Percentiles rank a stretch among this genome's conserved stretches.
These are phyloP conservation scores for Orthosia gothica DNA, from an alignment of 2,888 invertebrate genomes.

Conservation along the genomic window DNA sequence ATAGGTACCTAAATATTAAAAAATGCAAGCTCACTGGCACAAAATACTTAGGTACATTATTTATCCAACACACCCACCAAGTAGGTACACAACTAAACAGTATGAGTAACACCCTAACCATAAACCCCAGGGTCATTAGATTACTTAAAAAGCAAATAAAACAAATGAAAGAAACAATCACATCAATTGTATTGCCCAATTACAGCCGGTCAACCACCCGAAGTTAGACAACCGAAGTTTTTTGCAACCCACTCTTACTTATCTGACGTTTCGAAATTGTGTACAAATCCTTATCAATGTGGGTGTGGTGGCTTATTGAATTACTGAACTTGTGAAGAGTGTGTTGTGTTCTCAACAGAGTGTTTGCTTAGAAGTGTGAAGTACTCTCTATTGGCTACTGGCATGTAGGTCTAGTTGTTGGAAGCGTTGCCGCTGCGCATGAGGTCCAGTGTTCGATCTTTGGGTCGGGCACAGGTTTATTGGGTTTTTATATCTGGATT, in stretches of 20 bases:
- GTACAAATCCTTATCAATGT: conserved; percentile 52
- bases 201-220: conserved; percentile 58
- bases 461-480: too few relatives aligned
- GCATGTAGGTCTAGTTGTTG: too few relatives aligned
- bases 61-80: not conserved
- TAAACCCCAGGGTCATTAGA: conserved; percentile 51
- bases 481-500: too few relatives aligned
- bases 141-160: conserved; percentile 52
- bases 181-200: conserved; percentile 67
- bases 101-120: conserved; percentile 21
- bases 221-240: conserved; percentile 52
- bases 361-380: conserved; percentile 16
- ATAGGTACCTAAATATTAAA: too few relatives aligned
- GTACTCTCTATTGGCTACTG: too few relatives aligned
- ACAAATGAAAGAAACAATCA: conserved; percentile 60
- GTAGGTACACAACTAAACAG: not conserved
- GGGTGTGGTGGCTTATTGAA: conserved; percentile 49
- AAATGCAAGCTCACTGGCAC: not conserved
- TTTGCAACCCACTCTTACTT: conserved; percentile 60
- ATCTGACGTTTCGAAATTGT: conserved; percentile 56
- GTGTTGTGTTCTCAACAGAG: conserved; percentile 3
- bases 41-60: conserved; percentile 7
- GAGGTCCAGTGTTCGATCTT: too few relatives aligned
- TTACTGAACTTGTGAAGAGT: conserved; percentile 30
- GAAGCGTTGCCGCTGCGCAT: too few relatives aligned